Base-by-base conservation (phyloP, 2,888 invertebrate species). In the Zaprionus bogoriensis region DNA sequence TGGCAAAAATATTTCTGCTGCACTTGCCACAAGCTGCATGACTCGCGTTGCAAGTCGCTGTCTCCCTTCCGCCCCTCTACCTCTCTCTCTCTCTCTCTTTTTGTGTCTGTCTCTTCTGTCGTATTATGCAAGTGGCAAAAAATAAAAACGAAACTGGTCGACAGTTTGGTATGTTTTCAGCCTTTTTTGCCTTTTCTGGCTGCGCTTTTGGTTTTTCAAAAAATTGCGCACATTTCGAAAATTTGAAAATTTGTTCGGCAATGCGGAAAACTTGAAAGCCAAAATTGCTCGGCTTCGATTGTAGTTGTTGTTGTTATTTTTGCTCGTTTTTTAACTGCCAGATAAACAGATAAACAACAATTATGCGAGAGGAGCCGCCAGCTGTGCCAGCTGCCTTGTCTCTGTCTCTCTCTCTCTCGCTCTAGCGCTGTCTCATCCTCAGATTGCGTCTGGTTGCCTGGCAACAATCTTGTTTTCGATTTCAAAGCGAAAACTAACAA, bases 391-490 rank as follows among this genome's bases (percentile, higher is more conserved):
- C 63, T 50, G 55, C 41, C 28, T 39, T 22, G 22, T n/a, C 10
- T 10, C 12, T 41, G 5, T 20, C 9, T 6, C 4, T 51, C 44
- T 28, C 20, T 4, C 44, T 7, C 44, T 39, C 25, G 38, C 25
- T 17, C 32, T 7, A 3, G 2, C 12, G 41, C 10, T 19, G 25
- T 48, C 50, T 20, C 27, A 54, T 41, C 55, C 57, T 74, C 58
- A 51, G 46, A 48, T 52, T 69, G 61, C 19, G 41, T 30, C 63
- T 63, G 46, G 60, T 61, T 41, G 48, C 61, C 51, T 42, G 38
- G 73, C 75, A 79, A 80, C 76, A 82, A 80, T 82, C 77, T 80
- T 76, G 80, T 82, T 80, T 80, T 80, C 80, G 80, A 71, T 80
- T 80, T 80, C 80, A 77, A 74, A 80, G 63, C 68, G 51, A 68